Evolutionary conservation across 2,888 invertebrate species (phyloP), one percentile per base, ranked within the genome.

Genomic region (Raillietiella orientalis): DNA sequence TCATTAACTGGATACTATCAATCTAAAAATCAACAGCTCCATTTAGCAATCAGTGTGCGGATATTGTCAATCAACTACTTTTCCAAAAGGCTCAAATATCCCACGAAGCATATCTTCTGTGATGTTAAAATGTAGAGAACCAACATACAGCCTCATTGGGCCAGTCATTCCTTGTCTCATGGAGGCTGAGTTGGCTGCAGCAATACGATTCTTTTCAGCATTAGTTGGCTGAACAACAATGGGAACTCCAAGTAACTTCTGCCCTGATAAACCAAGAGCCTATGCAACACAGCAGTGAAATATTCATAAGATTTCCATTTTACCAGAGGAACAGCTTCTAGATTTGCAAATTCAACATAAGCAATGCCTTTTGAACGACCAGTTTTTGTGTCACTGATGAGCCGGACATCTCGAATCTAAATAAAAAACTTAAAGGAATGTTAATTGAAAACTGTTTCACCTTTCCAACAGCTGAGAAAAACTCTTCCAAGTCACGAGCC

Each of bases 311-410:
- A 9, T 4, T 20, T 10, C 12, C 14, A n/a, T 9, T 61, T 59
- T 49, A 74, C 74, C 53, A 90, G 52, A 30, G 87, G 71, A 5
- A 96, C 93, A 33, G 87, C 82, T 51, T 90, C 90, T 2, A 84
- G 74, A 52, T 93, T 90, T 47, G 72, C 71, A 45, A 96, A 99
- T 51, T 99, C 96, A 31, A 99, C 82, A 43, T 99, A 99, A n/a
- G 93, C 79, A 38, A 99, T 93, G 23, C 96, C 96, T 51, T 99
- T 99, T 41, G 93, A 93, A 35, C 93, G 56, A 41, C 93, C 63
- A 1, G 96, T 99, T 50, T 93, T 90, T 49, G 90, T 93, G 50
- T 96, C 96, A 29, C 87, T 87, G 30, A 99, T 99, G 37, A 99
- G 64, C 39, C 93, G 60, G 12, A 99, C 96, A 53, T 99, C 96